phyloP scores from a whole-genome alignment of 1,140 invertebrate species.

The Danaus plexippus region DNA sequence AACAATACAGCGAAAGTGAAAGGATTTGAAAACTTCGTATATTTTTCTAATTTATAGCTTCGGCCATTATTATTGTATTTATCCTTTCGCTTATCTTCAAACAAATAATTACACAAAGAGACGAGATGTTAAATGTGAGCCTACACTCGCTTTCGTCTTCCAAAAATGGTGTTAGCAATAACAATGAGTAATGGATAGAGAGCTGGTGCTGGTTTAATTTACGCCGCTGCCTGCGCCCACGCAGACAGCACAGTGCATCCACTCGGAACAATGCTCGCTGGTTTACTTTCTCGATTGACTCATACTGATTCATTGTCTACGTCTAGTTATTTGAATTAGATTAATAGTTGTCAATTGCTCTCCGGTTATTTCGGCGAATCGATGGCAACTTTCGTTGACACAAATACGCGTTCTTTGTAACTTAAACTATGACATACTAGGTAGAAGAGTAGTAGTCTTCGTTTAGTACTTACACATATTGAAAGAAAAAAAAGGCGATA shows the following conservation, averaged over 20 bases:
- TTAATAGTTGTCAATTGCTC: constrained; percentile 48
- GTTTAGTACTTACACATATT: no score
- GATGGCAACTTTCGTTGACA: constrained; percentile 21
- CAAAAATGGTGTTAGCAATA: constrained; percentile 60
- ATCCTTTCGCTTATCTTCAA: constrained; percentile 25
- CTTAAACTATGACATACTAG: no score
- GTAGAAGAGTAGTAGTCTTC: no score
- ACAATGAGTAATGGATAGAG: constrained; percentile 70
- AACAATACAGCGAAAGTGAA: no score
- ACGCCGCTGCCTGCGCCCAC: constrained; percentile 59
- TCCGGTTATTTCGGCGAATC: constrained; percentile 19
- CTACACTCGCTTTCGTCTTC: constrained; percentile 67
- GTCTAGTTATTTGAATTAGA: constrained; percentile 60
- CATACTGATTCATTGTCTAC: constrained; percentile 62
- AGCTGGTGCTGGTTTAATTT: constrained; percentile 54
- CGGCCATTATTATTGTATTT: background rate
- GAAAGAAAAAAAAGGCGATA: no score
- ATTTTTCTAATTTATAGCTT: no score
- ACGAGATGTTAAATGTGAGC: constrained; percentile 36
- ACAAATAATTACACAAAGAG: constrained; percentile 30
- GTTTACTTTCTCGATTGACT: constrained; percentile 70
- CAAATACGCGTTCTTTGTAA: constrained; percentile 6
- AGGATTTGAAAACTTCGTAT: no score
- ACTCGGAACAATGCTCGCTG: constrained; percentile 67
- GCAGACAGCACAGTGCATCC: constrained; percentile 51